Evolutionary conservation across 2,797 vertebrate genomes (phyloP), one percentile per base, ranked within the genome.

Genomic region (Vespertilio murinus): DNA sequence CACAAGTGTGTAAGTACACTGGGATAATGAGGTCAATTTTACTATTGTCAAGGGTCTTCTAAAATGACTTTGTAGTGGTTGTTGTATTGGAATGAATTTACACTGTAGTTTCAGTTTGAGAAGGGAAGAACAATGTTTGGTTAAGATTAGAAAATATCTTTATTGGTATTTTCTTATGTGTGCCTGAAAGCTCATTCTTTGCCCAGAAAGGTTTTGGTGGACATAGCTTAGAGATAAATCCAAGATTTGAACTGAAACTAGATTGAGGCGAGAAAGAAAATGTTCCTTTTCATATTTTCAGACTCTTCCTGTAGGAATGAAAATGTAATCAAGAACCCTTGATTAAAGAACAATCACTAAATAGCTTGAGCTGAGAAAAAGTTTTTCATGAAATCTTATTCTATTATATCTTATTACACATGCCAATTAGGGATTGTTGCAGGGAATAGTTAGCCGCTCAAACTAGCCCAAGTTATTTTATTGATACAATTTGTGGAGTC

Each of bases 1-100:
- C 64, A 93, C 90, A 67, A 92, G 89, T 83, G 2, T 77, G 94
- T 97, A 64, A 96, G 94, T 88, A 85, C n/a, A 77, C 33, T 79
- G 42, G 90, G 64, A 88, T 81, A 92, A 84, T 82, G 90, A 96
- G 28, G 7, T 9, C 25, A 30, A 54, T 96, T 90, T 93, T 96
- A 86, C 92, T 81, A 65, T 88, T 91, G 89, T 30, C 1, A 1
- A 30, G 38, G 61, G 14, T 69, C 18, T 25, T 49, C 84, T 75
- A 95, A 96, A 92, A 83, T 65, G 8, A 64, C 47, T 94, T 88
- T 40, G 22, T 95, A 59, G 56, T 95, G 69, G 18, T 28, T 54
- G 67, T 70, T 69, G 13, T 92, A 74, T 59, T 67, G 23, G 61
- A 86, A 82, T 93, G 23, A 67, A 77, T 3, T 74, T 3, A 9